phyloP scores from a whole-genome alignment of 2,113 vertebrate species.

The Oncorhynchus gorbuscha region DNA sequence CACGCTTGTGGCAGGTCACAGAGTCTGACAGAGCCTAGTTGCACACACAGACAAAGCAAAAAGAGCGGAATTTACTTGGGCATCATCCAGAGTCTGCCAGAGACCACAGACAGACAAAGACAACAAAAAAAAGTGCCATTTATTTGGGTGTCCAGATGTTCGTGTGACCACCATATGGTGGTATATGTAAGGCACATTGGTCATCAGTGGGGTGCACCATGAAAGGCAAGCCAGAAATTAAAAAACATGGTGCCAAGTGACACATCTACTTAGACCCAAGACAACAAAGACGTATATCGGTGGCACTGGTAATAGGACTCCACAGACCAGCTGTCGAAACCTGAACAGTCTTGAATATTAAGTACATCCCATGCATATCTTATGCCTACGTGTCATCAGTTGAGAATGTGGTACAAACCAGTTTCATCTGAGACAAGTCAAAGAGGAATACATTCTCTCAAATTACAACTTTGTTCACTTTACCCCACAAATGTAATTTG shows the following conservation, averaged over 20 bases:
- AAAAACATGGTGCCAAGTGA: no score
- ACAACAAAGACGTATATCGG: not conserved
- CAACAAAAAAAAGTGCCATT: not conserved
- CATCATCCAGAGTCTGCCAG: slow-evolving; percentile 72
- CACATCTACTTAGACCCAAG: not conserved
- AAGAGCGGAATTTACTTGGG: no score
- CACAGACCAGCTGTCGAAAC: not conserved
- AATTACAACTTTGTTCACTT: no score
- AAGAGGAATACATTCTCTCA: no score
- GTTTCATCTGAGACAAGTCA: no score
- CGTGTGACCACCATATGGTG: no score
- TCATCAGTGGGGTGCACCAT: no score
- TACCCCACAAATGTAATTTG: no score
- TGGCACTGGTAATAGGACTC: not conserved
- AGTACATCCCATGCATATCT: not conserved
- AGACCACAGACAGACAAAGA: slow-evolving; percentile 16
- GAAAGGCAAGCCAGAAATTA: no score
- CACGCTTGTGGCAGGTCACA: slow-evolving; percentile 79
- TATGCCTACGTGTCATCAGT: not conserved
- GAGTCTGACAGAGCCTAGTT: slow-evolving; percentile 80
- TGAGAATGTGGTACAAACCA: not conserved
- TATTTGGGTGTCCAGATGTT: no score
- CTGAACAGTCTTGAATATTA: no score
- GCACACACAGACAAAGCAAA: slow-evolving; percentile 13
- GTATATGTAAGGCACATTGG: no score